phyloP scores from a whole-genome alignment of 2,888 invertebrate species.

The Diplolepis rosae region DNA sequence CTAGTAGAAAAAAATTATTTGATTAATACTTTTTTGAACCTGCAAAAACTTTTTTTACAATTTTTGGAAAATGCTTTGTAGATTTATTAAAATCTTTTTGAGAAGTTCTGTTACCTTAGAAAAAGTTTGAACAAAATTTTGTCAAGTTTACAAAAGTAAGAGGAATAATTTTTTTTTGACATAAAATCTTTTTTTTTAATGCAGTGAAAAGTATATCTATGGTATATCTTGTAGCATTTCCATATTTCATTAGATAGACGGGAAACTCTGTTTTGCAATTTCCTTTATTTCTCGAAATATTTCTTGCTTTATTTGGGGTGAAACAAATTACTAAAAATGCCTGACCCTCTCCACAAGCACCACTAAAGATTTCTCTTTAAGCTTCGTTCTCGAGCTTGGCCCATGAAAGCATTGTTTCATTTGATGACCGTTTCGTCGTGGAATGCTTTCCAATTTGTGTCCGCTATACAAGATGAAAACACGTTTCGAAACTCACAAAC shows the following conservation, averaged over 20 bases:
- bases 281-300: slow-evolving; percentile 12
- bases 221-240: neutral
- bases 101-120: no score
- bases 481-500: slow-evolving; percentile 43
- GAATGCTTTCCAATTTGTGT: slow-evolving; percentile 35
- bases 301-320: slow-evolving; percentile 19
- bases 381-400: slow-evolving; percentile 1
- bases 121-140: no score
- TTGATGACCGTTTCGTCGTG: slow-evolving; percentile 40
- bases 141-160: no score
- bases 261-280: neutral
- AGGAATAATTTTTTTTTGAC: no score
- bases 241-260: neutral
- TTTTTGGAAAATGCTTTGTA: no score
- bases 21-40: no score
- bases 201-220: neutral
- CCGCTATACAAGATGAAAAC: slow-evolving; percentile 37
- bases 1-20: no score
- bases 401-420: slow-evolving; percentile 44
- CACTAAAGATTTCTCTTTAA: slow-evolving; percentile 38
- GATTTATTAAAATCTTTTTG: no score
- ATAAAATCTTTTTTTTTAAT: neutral
- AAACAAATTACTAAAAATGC: slow-evolving; percentile 43
- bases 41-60: no score
- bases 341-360: slow-evolving; percentile 33